Base-by-base conservation (phyloP, 2,113 vertebrate species). In the Orthochromis malagaraziensis region DNA sequence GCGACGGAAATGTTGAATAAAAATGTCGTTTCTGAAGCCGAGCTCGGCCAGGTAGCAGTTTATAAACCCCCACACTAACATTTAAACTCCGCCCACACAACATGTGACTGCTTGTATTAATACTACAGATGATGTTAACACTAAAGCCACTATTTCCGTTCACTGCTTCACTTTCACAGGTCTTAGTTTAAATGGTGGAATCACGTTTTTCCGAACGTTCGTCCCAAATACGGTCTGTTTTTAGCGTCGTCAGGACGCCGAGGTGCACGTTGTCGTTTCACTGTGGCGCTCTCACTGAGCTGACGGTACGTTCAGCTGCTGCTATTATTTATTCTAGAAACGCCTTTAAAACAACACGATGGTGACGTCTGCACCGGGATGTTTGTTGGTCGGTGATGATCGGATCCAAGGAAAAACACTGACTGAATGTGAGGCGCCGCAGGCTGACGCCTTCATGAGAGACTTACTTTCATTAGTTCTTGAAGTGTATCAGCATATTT, bases 391-490 rank as follows among this genome's bases (percentile, higher is more conserved):
- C 3, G 6, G 19, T 70, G 63, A 1, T 14, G 19, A 21, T 68
- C 3, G 0, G 33, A 21, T 40, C 19, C 0, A 0, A 40, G 63
- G 7, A 68, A 0, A 63, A 24, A 24, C 57, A 1, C 33, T n/a
- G 17, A n/a, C 17, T 38, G 60, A 65, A 40, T 5, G 58, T 63
- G 63, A 68, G 35, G n/a, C n/a, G 35, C 35, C 7, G 63, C 63
- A 70, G 63, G 63, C n/a, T 40, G 35, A 70, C 19, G 12, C 63
- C 19, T 70, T 70, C 35, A 3, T 3, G 35, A 7, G 0, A 5
- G 11, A 5, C 3, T 58, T 26, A 6, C 11, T 13, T 1, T 40
- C 11, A 1, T 35, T 12, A 2, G 31, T 65, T 65, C 60, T 2
- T 63, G 58, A 3, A 3, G 24, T 21, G n/a, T 6, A 1, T 4